Base-by-base conservation (phyloP, 2,888 invertebrate species). In the Tetramorium bicarinatum region DNA sequence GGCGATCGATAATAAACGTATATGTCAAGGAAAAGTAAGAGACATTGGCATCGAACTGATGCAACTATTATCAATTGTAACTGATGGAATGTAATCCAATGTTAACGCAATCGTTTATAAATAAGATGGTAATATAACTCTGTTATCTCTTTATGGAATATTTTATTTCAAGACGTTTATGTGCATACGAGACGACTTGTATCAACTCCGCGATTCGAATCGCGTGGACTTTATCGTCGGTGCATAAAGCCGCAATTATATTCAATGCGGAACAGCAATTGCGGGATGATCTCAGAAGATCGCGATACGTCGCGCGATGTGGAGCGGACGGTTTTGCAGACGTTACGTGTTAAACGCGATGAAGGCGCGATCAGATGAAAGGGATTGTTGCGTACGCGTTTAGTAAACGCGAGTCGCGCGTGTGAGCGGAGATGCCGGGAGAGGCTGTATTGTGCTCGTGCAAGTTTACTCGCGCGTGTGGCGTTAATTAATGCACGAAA, bases 291-390 rank as follows among this genome's bases (percentile, higher is more conserved):
- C 86, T 86, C 59, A 44, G 71, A 87, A 83, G 75, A 88, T 88
- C 77, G 52, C 77, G 74, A 76, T 71, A 72, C 54, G 79, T 52
- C 59, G 54, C 52, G 56, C 29, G 66, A 83, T 90, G 76, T 87
- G 82, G 87, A 82, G 72, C 84, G 84, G 85, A 86, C 84, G 86
- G 77, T 80, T 80, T 87, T 84, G 85, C 77, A 89, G 90, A 87
- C 66, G 87, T 83, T 81, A 87, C 86, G 89, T 90, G 92, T 93
- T 93, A 91, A 90, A 87, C 91, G 92, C 91, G 92, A 94, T 93
- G 93, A 94, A 93, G 93, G 92, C 88, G 91, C 89, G 92, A 93
- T 94, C 89, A 88, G 89, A 93, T 92, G 92, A 54, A 4, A 90
- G 91, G 87, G 87, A 76, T 89, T 84, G 87, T 86, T 84, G 71